These are phyloP conservation scores for Drosophila tsacasi DNA, from an alignment of 1,140 invertebrate genomes.

Conservation along the genomic window DNA sequence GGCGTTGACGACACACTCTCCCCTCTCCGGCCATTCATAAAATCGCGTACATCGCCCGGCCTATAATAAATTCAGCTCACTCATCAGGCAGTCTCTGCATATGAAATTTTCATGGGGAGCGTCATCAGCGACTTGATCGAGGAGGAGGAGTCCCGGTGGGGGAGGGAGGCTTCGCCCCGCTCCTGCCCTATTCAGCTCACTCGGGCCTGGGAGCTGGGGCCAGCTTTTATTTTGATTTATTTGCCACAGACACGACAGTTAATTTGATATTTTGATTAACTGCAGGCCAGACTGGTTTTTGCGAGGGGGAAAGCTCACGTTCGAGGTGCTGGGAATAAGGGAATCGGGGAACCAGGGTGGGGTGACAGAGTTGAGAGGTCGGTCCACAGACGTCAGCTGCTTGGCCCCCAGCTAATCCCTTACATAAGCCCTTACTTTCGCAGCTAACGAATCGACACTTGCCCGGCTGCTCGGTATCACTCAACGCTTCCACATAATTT, in stretches of 20 bases:
- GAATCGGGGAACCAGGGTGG: neutral
- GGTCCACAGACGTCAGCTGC: slow-evolving; percentile 52
- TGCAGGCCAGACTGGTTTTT: slow-evolving; percentile 60
- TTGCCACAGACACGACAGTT: slow-evolving; percentile 84
- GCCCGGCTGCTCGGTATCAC: neutral
- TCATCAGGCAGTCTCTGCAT: slow-evolving; percentile 62
- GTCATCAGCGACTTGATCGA: slow-evolving; percentile 49
- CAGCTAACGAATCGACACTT: slow-evolving; percentile 20
- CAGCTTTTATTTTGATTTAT: slow-evolving; percentile 83
- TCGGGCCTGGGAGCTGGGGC: slow-evolving; percentile 33
- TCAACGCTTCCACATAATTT: slow-evolving; percentile 60
- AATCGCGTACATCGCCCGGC: slow-evolving; percentile 66
- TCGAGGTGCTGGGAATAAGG: slow-evolving; percentile 9
- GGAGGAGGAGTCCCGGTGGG: slow-evolving; percentile 9
- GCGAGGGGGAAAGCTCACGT: slow-evolving; percentile 15
- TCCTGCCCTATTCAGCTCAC: slow-evolving; percentile 33
- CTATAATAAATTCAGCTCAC: slow-evolving; percentile 78
- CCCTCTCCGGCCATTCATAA: slow-evolving; percentile 46
- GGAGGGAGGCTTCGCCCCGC: slow-evolving; percentile 10
- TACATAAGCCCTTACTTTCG: slow-evolving; percentile 64
- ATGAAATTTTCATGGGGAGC: slow-evolving; percentile 75
- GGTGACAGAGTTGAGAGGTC: neutral
- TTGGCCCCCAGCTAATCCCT: slow-evolving; percentile 51
- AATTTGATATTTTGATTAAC: slow-evolving; percentile 85
- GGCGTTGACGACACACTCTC: slow-evolving; percentile 66